Conservation (phyloP, 2,113 vertebrate species). For the Tinamus guttatus region DNA sequence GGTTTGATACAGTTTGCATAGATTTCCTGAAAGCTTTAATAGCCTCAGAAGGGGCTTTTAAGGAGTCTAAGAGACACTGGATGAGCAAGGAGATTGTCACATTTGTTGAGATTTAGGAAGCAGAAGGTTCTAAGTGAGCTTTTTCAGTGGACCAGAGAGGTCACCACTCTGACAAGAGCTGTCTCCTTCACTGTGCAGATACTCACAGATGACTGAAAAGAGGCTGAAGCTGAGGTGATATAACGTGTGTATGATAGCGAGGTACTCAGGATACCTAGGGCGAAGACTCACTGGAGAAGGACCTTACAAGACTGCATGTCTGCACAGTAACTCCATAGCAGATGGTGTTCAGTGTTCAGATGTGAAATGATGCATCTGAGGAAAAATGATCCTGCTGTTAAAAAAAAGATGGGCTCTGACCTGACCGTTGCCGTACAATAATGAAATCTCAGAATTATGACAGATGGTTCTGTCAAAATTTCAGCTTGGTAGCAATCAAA, state of each 20-base stretch:
- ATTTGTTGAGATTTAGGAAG: background rate
- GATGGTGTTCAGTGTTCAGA: background rate
- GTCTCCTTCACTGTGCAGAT: background rate
- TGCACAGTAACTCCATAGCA: background rate
- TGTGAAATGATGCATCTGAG: background rate
- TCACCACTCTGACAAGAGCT: background rate
- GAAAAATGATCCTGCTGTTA: background rate
- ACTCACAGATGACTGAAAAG: background rate
- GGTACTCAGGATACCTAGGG: background rate
- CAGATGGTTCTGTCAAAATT: background rate
- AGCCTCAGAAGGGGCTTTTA: background rate
- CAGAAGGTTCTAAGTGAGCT: background rate
- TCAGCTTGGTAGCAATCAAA: background rate
- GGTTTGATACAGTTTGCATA: background rate
- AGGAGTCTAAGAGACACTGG: background rate
- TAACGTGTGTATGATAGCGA: rapidly evolving
- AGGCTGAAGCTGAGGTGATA: background rate
- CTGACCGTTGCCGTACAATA: background rate
- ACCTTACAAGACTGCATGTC: background rate
- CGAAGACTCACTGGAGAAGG: background rate
- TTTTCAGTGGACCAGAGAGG: background rate
- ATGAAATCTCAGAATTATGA: background rate
- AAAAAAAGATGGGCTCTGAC: background rate
- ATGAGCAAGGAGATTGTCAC: background rate
- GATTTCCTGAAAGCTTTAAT: background rate